Conservation (phyloP, 2,797 vertebrate genomes). For the Pangasius djambal region DNA sequence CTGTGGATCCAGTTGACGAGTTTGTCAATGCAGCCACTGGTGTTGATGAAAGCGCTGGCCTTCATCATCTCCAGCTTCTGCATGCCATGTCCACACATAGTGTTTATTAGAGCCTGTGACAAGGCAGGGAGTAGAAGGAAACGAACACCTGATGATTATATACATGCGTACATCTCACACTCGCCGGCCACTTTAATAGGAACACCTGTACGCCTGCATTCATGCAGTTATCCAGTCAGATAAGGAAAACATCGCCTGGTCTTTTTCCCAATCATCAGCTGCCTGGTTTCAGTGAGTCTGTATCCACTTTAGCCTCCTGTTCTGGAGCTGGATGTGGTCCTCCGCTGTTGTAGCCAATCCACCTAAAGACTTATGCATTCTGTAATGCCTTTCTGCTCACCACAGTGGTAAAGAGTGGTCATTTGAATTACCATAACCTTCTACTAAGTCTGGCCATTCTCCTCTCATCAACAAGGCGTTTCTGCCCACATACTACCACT, state of each 20-base stretch:
- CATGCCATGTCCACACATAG: slow-evolving; percentile 89
- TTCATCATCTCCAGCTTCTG: slow-evolving; percentile 72
- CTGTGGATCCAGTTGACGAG: slow-evolving; percentile 92
- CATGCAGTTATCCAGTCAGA: not conserved
- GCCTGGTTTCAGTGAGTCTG: not conserved
- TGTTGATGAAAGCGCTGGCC: slow-evolving; percentile 81
- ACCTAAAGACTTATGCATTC: not conserved
- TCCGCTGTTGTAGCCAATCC: not conserved
- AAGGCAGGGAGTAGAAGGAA: not conserved
- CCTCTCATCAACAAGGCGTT: not conserved
- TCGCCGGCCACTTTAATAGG: not conserved
- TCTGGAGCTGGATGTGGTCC: not conserved
- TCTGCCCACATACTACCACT: no score
- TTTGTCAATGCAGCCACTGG: slow-evolving; percentile 91
- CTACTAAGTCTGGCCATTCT: not conserved
- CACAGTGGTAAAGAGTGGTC: not conserved
- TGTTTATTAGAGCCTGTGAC: slow-evolving; percentile 85
- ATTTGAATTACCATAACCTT: not conserved
- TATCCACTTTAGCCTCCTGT: not conserved
- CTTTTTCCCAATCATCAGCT: not conserved
- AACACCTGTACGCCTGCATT: not conserved
- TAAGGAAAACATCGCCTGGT: not conserved
- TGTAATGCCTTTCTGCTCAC: not conserved
- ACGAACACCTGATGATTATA: not conserved
- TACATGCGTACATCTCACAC: not conserved